Percentiles rank a stretch among this genome's conserved stretches.
These are phyloP conservation scores for Patiria miniata DNA, from an alignment of 35 echinoderm and acorn worm species.

Conservation along the genomic window DNA sequence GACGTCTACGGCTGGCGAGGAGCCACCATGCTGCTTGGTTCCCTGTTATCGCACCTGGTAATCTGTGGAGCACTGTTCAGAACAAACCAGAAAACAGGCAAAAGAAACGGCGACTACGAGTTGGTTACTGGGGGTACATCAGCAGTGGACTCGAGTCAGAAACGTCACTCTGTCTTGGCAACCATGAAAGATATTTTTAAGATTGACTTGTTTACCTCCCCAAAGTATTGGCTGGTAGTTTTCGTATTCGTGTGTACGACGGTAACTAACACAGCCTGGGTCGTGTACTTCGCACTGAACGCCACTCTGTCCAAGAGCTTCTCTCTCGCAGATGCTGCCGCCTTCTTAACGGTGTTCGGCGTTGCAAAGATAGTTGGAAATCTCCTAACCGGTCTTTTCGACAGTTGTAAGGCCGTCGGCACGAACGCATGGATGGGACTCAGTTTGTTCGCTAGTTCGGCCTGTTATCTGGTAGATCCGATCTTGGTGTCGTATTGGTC, in stretches of 20 bases:
- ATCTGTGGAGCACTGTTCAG: neutral
- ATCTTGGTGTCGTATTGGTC: neutral
- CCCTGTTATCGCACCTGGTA: neutral
- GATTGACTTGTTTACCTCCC: neutral
- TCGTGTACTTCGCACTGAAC: neutral
- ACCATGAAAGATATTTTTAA: neutral
- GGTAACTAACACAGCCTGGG: neutral
- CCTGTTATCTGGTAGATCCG: neutral
- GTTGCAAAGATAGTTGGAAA: neutral
- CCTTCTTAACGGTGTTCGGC: neutral
- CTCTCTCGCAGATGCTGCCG: neutral
- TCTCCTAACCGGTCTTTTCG: neutral
- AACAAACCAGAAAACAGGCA: neutral
- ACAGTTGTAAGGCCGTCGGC: neutral
- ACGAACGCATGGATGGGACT: neutral
- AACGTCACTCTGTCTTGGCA: neutral
- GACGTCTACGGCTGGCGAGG: neutral
- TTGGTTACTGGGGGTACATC: neutral
- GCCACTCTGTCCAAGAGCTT: neutral
- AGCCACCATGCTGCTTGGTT: neutral
- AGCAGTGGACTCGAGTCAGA: too few relatives aligned
- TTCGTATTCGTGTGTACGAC: neutral
- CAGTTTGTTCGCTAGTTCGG: neutral
- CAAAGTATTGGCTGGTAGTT: neutral
- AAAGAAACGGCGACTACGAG: neutral